Evolutionary conservation across 2,113 vertebrate genomes (phyloP).

Genomic region (Centropristis striata): DNA sequence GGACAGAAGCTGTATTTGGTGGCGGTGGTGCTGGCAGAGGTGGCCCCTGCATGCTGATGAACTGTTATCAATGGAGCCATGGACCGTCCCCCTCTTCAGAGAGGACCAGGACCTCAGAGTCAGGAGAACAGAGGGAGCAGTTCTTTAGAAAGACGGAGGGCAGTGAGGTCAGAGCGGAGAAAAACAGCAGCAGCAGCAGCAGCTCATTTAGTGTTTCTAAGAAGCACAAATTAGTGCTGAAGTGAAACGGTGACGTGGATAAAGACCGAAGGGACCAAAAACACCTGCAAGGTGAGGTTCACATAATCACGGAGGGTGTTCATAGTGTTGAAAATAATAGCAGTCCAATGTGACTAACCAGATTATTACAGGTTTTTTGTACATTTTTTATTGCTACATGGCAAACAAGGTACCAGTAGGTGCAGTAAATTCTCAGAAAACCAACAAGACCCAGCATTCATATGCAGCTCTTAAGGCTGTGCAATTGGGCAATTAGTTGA

Average conservation of each 20-base stretch:
- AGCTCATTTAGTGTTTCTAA: background rate
- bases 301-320: background rate
- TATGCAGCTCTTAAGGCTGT: too few relatives aligned
- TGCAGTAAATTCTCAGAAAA: too few relatives aligned
- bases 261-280: background rate
- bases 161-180: constrained; percentile 14
- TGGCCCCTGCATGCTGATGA: constrained; percentile 65
- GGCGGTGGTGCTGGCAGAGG: constrained; percentile 32
- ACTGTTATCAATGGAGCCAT: constrained; percentile 65
- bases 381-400: too few relatives aligned
- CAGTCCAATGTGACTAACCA: too few relatives aligned
- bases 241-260: background rate
- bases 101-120: constrained; percentile 33
- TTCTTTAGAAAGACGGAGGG: constrained; percentile 32
- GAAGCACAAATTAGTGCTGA: background rate
- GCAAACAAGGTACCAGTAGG: too few relatives aligned
- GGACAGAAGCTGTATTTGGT: constrained; percentile 46
- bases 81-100: constrained; percentile 30
- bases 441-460: too few relatives aligned
- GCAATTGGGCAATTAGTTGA: too few relatives aligned
- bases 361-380: too few relatives aligned
- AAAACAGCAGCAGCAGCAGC: background rate
- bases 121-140: constrained; percentile 17
- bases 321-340: background rate
- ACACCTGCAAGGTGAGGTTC: background rate